phyloP scores from a whole-genome alignment of 2,113 vertebrate species.

The Potamarius usumacintae region DNA sequence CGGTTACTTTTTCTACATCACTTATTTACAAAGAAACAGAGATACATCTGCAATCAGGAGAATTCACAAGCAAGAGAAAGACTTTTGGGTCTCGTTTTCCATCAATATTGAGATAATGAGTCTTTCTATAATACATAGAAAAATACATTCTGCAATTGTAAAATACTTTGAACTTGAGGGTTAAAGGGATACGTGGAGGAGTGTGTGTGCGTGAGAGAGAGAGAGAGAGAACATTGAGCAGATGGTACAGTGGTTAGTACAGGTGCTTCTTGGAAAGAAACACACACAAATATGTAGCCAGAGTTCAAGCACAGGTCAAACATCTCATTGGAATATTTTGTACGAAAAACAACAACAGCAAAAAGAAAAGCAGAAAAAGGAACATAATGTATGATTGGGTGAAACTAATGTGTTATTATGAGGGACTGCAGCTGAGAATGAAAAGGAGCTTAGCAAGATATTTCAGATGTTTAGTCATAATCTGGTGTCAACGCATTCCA shows the following conservation, averaged over 20 bases:
- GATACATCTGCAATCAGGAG: background rate
- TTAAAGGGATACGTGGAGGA: background rate
- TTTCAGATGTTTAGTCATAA: slow-evolving; percentile 31
- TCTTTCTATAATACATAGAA: background rate
- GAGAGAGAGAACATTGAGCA: slow-evolving; percentile 44
- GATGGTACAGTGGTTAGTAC: slow-evolving; percentile 59
- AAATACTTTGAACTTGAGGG: background rate
- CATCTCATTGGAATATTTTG: slow-evolving; percentile 39
- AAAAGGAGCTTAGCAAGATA: slow-evolving; percentile 11
- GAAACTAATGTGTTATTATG: slow-evolving; percentile 28
- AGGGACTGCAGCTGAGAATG: slow-evolving; percentile 8
- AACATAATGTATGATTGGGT: slow-evolving; percentile 12
- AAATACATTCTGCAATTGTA: background rate
- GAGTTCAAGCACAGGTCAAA: slow-evolving; percentile 59
- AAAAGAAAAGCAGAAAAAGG: background rate
- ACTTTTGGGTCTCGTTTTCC: background rate
- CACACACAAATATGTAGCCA: slow-evolving; percentile 32
- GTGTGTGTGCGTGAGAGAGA: background rate
- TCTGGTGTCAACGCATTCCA: background rate
- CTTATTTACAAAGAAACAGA: background rate
- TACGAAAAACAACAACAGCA: slow-evolving; percentile 20
- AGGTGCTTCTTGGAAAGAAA: slow-evolving; percentile 52
- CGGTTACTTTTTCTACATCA: background rate
- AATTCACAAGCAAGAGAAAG: background rate
- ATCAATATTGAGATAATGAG: background rate